Conservation (phyloP, 2,113 vertebrate species). For the Irena cyanogastra region DNA sequence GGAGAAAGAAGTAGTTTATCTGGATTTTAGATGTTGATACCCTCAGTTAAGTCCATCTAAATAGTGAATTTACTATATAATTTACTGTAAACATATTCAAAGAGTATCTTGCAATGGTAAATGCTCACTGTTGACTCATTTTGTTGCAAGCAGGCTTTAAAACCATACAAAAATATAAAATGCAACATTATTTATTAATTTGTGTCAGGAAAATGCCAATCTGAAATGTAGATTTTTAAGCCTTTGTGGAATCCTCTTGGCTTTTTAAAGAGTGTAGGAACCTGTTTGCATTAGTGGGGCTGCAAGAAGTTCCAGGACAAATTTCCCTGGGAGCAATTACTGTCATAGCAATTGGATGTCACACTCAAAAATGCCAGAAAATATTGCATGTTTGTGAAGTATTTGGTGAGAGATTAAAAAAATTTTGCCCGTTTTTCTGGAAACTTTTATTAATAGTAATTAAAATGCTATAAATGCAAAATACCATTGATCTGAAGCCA, state of each 20-base stretch:
- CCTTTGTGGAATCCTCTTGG: background rate
- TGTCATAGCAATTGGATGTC: background rate
- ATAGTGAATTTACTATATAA: background rate
- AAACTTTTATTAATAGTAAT: background rate
- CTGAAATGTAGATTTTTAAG: background rate
- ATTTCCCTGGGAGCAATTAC: background rate
- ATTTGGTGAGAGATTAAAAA: background rate
- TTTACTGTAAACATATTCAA: background rate
- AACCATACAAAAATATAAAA: background rate
- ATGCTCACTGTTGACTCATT: background rate
- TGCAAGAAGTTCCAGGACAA: background rate
- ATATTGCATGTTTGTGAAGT: fast-evolving
- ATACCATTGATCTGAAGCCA: background rate
- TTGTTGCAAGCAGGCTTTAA: background rate
- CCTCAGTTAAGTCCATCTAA: background rate
- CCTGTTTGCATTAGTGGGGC: background rate
- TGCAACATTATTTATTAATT: background rate
- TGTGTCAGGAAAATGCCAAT: background rate
- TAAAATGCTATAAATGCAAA: background rate
- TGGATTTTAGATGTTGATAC: background rate
- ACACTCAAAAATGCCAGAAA: background rate
- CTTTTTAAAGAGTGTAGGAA: background rate
- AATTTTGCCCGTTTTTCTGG: background rate
- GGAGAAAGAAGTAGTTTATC: background rate
- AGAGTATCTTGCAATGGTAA: background rate